These are phyloP conservation scores for Argyra leucocephala DNA, from an alignment of 2,888 invertebrate species.

Conservation along the genomic window DNA sequence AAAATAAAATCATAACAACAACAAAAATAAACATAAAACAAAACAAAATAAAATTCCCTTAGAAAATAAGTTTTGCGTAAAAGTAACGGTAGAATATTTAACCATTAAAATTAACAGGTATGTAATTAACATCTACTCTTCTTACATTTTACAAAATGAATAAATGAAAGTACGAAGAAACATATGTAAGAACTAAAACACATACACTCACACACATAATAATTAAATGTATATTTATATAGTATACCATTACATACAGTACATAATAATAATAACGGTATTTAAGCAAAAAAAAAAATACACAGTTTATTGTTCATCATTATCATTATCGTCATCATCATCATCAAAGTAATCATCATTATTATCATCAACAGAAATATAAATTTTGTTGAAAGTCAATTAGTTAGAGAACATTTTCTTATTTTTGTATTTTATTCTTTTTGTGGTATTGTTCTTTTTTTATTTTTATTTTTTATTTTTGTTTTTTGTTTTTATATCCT, in stretches of 20 bases:
- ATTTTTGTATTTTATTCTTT: not conserved
- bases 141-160: too few species aligned
- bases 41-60: not conserved
- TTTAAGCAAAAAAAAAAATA: too few species aligned
- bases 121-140: not conserved
- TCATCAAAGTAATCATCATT: too few species aligned
- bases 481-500: not conserved
- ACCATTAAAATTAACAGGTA: not conserved
- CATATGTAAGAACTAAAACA: too few species aligned
- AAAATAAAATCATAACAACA: too few species aligned
- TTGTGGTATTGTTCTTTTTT: not conserved
- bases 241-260: too few species aligned
- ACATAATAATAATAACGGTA: not conserved
- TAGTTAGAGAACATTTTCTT: not conserved
- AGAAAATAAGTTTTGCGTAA: not conserved
- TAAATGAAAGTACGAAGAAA: too few species aligned
- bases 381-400: not conserved
- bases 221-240: too few species aligned
- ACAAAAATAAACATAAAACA: too few species aligned
- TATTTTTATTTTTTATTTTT: too few species aligned
- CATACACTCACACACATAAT: too few species aligned
- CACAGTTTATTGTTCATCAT: constrained; percentile 2
- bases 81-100: not conserved
- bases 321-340: not conserved
- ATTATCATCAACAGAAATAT: not conserved